These are phyloP conservation scores for Lasioglossum calceatum DNA, from an alignment of 2,888 invertebrate species.

Conservation along the genomic window DNA sequence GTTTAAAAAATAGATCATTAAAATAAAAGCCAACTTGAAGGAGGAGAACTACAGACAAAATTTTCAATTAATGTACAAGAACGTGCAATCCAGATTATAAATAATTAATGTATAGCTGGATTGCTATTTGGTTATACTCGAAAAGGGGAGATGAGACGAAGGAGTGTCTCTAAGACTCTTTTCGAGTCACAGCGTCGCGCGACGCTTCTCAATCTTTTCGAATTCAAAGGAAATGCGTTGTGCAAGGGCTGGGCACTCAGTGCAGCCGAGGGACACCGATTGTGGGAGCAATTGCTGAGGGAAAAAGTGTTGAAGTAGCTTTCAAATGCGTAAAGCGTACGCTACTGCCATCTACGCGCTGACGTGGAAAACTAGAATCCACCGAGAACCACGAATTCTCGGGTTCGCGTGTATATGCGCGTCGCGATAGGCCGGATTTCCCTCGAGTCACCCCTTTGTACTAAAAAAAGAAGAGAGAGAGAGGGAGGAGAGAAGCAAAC, in stretches of 20 bases:
- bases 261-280: slow-evolving; percentile 22
- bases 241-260: slow-evolving; percentile 15
- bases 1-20: not conserved
- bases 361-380: slow-evolving; percentile 71
- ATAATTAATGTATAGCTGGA: not conserved
- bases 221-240: slow-evolving; percentile 22
- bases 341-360: slow-evolving; percentile 76
- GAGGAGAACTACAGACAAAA: not conserved
- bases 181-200: not conserved
- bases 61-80: not conserved
- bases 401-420: slow-evolving; percentile 42
- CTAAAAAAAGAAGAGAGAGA: slow-evolving; percentile 19
- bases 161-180: not conserved
- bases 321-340: slow-evolving; percentile 70
- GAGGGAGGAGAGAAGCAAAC: slow-evolving; percentile 35
- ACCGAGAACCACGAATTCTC: slow-evolving; percentile 56
- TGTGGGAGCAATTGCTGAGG: slow-evolving; percentile 32
- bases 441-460: slow-evolving; percentile 51
- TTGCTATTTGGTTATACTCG: not conserved
- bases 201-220: not conserved
- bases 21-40: not conserved
- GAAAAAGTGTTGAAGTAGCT: slow-evolving; percentile 42
- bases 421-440: slow-evolving; percentile 52
- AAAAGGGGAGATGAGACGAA: not conserved
- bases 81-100: not conserved